Percentiles rank a stretch among this genome's conserved stretches.
phyloP scores from a whole-genome alignment of 1,140 invertebrate genomes.

The Aradophagus sp. region DNA sequence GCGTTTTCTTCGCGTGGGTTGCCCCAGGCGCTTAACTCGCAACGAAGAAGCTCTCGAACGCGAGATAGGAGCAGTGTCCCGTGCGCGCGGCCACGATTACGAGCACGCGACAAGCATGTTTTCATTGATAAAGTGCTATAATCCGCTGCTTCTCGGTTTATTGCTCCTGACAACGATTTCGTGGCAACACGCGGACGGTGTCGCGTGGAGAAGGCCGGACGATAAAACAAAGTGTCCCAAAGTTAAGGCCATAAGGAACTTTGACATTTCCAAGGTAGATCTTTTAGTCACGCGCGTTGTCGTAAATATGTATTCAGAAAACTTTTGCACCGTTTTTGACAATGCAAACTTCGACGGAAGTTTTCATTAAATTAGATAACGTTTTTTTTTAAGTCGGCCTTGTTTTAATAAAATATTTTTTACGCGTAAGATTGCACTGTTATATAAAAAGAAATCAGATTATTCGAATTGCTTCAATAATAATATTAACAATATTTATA shows the following conservation, averaged over 20 bases:
- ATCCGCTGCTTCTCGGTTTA: constrained; percentile 20
- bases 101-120: constrained; percentile 50
- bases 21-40: constrained; percentile 58
- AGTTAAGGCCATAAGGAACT: constrained; percentile 74
- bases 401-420: too few species aligned
- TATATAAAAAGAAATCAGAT: too few species aligned
- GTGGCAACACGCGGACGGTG: constrained; percentile 6
- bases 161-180: constrained; percentile 34
- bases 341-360: too few species aligned
- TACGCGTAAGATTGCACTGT: too few species aligned
- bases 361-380: too few species aligned
- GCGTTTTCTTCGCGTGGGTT: constrained; percentile 49
- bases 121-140: constrained; percentile 39
- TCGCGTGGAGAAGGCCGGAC: constrained; percentile 70
- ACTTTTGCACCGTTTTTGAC: too few species aligned
- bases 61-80: constrained; percentile 37
- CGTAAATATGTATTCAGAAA: too few species aligned
- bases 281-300: too few species aligned
- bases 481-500: too few species aligned
- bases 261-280: constrained; percentile 72
- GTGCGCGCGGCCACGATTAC: constrained; percentile 33
- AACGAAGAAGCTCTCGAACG: constrained; percentile 47
- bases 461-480: too few species aligned
- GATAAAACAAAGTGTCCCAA: constrained; percentile 78
- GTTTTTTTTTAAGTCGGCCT: too few species aligned